Percentiles rank a stretch among this genome's conserved stretches.
Conservation (phyloP, 2,797 vertebrate species). For the Rhinophrynus dorsalis region DNA sequence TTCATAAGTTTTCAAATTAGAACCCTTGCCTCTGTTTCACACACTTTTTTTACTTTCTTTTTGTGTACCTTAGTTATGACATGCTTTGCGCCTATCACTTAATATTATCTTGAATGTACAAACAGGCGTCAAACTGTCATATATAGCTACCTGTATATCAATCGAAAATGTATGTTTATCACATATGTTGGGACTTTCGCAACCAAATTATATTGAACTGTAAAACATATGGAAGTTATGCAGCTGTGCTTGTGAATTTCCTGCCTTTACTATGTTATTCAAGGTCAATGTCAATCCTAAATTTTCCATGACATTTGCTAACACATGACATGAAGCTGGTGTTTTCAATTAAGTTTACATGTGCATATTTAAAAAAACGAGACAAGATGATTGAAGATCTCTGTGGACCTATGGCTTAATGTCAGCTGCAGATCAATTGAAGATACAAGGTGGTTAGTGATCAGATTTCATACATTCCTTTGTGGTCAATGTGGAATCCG, state of each 20-base stretch:
- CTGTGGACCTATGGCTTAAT: neutral
- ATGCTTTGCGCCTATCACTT: too few species aligned
- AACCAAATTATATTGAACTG: too few species aligned
- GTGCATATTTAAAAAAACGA: conserved; percentile 13
- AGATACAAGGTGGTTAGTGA: conserved; percentile 19
- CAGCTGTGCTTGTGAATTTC: neutral
- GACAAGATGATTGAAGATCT: conserved; percentile 7
- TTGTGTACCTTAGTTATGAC: too few species aligned
- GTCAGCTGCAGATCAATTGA: conserved; percentile 17
- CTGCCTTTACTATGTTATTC: neutral
- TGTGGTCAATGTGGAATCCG: conserved; percentile 1
- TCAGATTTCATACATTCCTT: conserved; percentile 17
- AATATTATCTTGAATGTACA: too few species aligned
- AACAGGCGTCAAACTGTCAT: too few species aligned
- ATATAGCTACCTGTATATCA: too few species aligned
- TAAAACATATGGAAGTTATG: too few species aligned
- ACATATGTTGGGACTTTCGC: too few species aligned
- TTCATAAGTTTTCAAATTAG: too few species aligned
- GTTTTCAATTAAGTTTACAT: neutral
- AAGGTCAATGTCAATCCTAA: neutral
- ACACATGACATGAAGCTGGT: conserved; percentile 1
- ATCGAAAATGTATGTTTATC: too few species aligned
- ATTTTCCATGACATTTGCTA: neutral
- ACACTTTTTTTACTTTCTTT: too few species aligned
- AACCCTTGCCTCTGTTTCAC: too few species aligned